phyloP scores from a whole-genome alignment of 1,140 invertebrate genomes.

The Ctenoplectra terminalis region DNA sequence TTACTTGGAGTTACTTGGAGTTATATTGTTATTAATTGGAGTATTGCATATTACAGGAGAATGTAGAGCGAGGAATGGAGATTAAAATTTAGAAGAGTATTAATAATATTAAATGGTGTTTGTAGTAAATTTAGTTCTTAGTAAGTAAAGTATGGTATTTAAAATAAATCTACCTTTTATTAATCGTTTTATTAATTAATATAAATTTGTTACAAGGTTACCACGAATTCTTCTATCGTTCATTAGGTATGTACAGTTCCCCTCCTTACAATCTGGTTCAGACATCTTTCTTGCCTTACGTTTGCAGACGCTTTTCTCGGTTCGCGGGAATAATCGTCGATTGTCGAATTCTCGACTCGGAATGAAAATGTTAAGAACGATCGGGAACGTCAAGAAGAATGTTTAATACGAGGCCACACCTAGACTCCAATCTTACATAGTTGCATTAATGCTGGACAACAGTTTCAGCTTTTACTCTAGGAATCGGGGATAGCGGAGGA shows the following conservation, averaged over 20 bases:
- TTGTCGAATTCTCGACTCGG: background rate
- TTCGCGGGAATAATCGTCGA: background rate
- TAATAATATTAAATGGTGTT: too few relatives aligned
- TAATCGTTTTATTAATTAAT: too few relatives aligned
- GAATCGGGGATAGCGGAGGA: background rate
- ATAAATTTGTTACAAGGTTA: background rate
- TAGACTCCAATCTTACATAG: background rate
- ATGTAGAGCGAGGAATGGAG: too few relatives aligned
- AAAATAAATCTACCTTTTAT: too few relatives aligned
- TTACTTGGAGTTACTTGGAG: too few relatives aligned
- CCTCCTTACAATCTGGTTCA: background rate
- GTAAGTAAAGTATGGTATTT: too few relatives aligned
- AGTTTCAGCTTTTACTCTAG: conserved; percentile 20
- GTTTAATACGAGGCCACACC: conserved; percentile 2
- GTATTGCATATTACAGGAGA: too few relatives aligned
- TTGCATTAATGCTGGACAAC: background rate
- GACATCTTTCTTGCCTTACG: background rate
- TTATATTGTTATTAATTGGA: too few relatives aligned
- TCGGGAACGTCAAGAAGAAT: background rate
- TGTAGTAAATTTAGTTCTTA: too few relatives aligned
- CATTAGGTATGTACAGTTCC: background rate
- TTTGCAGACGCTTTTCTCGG: too few relatives aligned
- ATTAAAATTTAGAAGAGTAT: too few relatives aligned
- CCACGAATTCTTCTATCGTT: conserved; percentile 18
- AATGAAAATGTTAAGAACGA: background rate